phyloP scores from a whole-genome alignment of 2,113 vertebrate species.

The Oreotrochilus melanogaster region DNA sequence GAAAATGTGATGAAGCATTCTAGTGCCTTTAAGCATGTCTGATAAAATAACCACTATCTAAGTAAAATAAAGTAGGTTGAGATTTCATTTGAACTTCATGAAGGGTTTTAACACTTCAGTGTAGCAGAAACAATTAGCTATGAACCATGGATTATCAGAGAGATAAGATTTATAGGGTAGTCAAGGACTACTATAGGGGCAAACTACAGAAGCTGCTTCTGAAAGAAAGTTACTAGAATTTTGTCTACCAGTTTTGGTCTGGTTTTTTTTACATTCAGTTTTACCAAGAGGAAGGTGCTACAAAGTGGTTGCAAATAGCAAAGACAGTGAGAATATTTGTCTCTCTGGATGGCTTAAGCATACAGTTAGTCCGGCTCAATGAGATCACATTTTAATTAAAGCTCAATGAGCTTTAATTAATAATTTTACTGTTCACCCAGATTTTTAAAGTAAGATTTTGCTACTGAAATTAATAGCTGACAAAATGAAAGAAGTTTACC shows the following conservation, averaged over 20 bases:
- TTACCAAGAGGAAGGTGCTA: background rate
- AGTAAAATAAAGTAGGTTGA: background rate
- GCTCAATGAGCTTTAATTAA: too few species aligned
- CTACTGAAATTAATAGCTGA: background rate
- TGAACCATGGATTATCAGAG: background rate
- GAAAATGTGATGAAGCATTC: background rate
- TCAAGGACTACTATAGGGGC: background rate
- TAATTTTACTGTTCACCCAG: background rate
- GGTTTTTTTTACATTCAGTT: background rate
- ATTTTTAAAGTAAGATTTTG: background rate
- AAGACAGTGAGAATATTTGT: background rate
- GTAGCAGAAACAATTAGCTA: background rate
- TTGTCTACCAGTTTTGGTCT: background rate
- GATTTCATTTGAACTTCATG: background rate
- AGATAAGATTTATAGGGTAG: background rate
- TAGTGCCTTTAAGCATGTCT: fast-evolving
- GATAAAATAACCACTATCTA: background rate
- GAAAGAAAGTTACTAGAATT: background rate
- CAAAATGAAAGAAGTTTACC: background rate
- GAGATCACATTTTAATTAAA: too few species aligned
- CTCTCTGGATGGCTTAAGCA: background rate
- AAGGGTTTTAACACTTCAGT: background rate
- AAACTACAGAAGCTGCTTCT: background rate
- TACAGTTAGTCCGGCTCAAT: background rate
- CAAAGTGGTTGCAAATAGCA: background rate